Conservation (phyloP, 2,113 vertebrate genomes). For the Salminus brasiliensis region DNA sequence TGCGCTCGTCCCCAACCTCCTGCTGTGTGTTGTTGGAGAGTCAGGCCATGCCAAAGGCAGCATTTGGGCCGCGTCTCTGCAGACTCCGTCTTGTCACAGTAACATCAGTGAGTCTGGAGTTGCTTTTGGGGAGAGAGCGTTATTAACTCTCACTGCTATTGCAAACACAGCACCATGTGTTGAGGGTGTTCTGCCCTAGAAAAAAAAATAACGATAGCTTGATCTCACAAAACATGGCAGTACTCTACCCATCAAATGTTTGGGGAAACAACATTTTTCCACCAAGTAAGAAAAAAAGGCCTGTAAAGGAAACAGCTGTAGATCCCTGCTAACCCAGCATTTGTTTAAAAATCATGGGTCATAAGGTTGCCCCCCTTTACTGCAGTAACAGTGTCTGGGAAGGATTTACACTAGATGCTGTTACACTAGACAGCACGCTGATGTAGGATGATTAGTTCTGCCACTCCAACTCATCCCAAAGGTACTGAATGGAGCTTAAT, state of each 20-base stretch:
- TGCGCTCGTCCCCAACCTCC: neutral
- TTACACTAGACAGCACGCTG: no score
- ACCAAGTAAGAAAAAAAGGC: no score
- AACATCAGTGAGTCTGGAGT: constrained; percentile 19
- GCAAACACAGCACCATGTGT: neutral
- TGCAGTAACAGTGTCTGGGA: no score
- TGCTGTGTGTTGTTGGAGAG: constrained; percentile 13
- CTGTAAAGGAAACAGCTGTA: no score
- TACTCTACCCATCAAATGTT: neutral
- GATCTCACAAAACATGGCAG: constrained; percentile 14
- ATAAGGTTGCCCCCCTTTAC: no score
- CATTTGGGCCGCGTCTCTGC: constrained; percentile 7
- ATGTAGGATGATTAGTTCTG: no score
- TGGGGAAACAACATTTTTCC: no score
- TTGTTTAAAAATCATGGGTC: no score
- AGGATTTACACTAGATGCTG: no score
- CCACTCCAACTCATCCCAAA: no score
- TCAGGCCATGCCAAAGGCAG: constrained; percentile 19
- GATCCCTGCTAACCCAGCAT: no score
- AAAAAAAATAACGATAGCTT: constrained; percentile 38
- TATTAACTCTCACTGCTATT: constrained; percentile 36
- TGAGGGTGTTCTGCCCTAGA: constrained; percentile 37
- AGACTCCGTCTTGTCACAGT: constrained; percentile 24
- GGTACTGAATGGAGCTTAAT: no score
- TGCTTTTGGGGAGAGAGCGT: neutral